These are phyloP conservation scores for Melangyna quadrimaculata DNA, from an alignment of 2,888 invertebrate genomes.

Conservation along the genomic window DNA sequence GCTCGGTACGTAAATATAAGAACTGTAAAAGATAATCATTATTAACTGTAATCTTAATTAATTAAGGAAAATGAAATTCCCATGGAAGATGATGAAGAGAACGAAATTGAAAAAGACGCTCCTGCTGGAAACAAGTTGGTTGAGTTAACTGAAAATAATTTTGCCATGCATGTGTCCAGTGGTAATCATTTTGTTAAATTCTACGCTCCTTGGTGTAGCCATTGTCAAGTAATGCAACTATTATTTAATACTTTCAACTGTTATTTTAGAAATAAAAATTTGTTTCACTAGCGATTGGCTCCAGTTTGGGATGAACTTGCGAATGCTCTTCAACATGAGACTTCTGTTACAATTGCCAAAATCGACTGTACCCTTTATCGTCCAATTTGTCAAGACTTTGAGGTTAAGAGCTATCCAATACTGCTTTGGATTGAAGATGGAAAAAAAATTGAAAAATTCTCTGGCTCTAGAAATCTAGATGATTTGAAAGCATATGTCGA, in stretches of 20 bases:
- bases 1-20: constrained; percentile 75
- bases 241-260: background rate
- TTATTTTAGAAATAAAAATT: constrained; percentile 54
- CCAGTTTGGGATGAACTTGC: constrained; percentile 93
- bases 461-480: constrained; percentile 85
- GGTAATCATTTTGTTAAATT: constrained; percentile 95
- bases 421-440: constrained; percentile 94
- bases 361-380: constrained; percentile 92
- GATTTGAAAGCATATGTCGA: constrained; percentile 87
- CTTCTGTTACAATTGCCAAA: constrained; percentile 88
- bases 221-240: constrained; percentile 86
- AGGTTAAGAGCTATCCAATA: constrained; percentile 93
- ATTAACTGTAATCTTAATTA: background rate
- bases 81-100: constrained; percentile 49
- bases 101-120: constrained; percentile 4
- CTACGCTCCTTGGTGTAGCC: constrained; percentile 95
- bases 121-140: constrained; percentile 81
- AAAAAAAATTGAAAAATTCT: constrained; percentile 90
- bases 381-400: constrained; percentile 88
- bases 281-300: constrained; percentile 85
- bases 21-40: background rate
- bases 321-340: constrained; percentile 85
- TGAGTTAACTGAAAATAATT: constrained; percentile 89
- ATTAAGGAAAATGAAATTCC: constrained; percentile 67
- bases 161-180: constrained; percentile 86